Evolutionary conservation across 2,888 invertebrate species (phyloP).

Genomic region (Drosophila cracens): DNA sequence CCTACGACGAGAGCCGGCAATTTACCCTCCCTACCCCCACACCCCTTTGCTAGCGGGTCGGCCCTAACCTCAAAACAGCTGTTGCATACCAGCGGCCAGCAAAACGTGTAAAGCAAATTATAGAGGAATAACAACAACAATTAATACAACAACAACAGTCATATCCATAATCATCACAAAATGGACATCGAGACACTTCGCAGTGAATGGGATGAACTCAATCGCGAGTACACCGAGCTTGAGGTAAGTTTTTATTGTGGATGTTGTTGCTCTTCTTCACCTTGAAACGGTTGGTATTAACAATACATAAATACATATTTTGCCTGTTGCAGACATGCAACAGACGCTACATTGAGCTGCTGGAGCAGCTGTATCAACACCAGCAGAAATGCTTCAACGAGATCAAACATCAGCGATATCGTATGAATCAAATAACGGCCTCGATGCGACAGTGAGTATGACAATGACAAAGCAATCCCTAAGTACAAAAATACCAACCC

Average conservation of each 20-base stretch:
- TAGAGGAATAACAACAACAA: slow-evolving; percentile 11
- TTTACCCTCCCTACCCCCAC: slow-evolving; percentile 16
- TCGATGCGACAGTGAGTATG: slow-evolving; percentile 91
- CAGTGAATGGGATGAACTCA: slow-evolving; percentile 93
- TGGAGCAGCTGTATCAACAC: slow-evolving; percentile 93
- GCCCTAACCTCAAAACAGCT: slow-evolving; percentile 69
- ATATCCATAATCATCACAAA: slow-evolving; percentile 17
- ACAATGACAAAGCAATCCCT: neutral
- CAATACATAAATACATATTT: neutral
- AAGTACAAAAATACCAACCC: slow-evolving; percentile 25
- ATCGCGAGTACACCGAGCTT: slow-evolving; percentile 91
- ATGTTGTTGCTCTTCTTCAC: slow-evolving; percentile 6
- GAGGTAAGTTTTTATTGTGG: slow-evolving; percentile 87
- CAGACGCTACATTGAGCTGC: slow-evolving; percentile 92
- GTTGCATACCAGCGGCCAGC: slow-evolving; percentile 59
- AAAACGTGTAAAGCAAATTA: slow-evolving; percentile 41
- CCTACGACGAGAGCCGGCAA: slow-evolving; percentile 40
- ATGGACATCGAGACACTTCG: slow-evolving; percentile 87
- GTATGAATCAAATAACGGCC: slow-evolving; percentile 92
- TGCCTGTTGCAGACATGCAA: slow-evolving; percentile 85
- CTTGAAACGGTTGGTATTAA: slow-evolving; percentile 51
- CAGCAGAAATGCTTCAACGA: slow-evolving; percentile 95
- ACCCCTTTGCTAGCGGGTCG: slow-evolving; percentile 1
- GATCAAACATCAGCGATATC: slow-evolving; percentile 95
- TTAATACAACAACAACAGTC: slow-evolving; percentile 21